Base-by-base conservation (phyloP, 2,888 invertebrate species). In the Pollenia angustigena region DNA sequence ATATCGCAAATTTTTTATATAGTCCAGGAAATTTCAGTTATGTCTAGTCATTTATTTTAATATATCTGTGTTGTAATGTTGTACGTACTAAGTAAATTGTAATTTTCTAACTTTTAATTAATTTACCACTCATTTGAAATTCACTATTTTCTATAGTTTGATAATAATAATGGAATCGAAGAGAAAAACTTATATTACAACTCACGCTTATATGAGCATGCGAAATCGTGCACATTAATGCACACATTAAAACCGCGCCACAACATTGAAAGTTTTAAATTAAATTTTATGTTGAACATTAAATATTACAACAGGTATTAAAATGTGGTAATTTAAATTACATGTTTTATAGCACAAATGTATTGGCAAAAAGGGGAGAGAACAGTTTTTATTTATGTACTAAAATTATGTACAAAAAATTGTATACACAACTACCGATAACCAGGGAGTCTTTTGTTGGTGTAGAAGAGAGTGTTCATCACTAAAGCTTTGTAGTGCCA, bases 271-370 rank as follows among this genome's bases (percentile, higher is more conserved):
- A 52, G 68, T 87, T 68, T 68, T 40, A 78, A 87, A 81, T 84
- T 78, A 74, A 87, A 84, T 87, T 84, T 84, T 42, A 82, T 82
- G 79, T 82, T 44, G 56, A 83, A 81, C 81, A 81, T 78, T 84
- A 78, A 74, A 81, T 66, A 81, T 84, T 74, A 81, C 56, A 84
- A 66, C 76, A 46, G 72, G 76, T 78, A 79, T 83, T 86, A 76
- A 83, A 82, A 86, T 76, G 80, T 81, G 86, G 83, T 76, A 75
- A 76, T 83, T 83, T 62, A 54, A 80, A 76, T 86, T 76, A 80
- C 74, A 62, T 23, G 60, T 71, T 60, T 56, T 66, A 68, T 18
- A 18, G 1, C 42, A 50, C 48, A 50, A 79, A 58, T 58, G 46
- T 40, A 78, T 12, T 40, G 18, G 42, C 11, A 56, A 32, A 4